Conservation (phyloP, 2,888 invertebrate genomes). For the Actias luna region DNA sequence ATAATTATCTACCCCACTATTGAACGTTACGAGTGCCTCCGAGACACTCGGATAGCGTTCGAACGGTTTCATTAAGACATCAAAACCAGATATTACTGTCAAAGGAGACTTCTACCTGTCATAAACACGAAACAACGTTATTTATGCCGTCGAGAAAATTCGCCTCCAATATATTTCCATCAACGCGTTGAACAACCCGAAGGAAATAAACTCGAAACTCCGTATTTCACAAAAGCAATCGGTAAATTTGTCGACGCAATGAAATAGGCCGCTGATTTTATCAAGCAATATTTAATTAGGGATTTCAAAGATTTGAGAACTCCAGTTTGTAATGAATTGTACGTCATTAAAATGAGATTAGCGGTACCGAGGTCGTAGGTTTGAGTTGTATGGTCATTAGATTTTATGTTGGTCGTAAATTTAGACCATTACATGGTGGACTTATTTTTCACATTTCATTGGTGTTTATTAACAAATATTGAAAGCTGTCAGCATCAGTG, state of each 20-base stretch:
- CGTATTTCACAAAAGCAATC: not conserved
- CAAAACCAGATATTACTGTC: conserved; percentile 59
- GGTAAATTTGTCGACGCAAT: conserved; percentile 19
- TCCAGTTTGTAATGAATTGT: conserved; percentile 7
- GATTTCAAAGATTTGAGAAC: conserved; percentile 21
- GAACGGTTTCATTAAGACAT: conserved; percentile 62
- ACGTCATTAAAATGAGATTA: conserved; percentile 7
- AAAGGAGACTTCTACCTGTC: conserved; percentile 59
- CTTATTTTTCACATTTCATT: not conserved
- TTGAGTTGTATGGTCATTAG: not conserved
- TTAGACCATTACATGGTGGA: not conserved
- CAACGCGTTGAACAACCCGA: not conserved
- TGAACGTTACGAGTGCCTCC: conserved; percentile 36
- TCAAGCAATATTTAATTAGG: conserved; percentile 44
- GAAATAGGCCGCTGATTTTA: conserved; percentile 38
- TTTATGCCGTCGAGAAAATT: conserved; percentile 2
- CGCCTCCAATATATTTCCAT: not conserved
- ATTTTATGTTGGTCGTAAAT: not conserved
- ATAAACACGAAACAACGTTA: conserved; percentile 33
- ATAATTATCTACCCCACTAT: conserved; percentile 31
- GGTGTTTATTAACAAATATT: not conserved
- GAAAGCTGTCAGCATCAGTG: too few relatives aligned
- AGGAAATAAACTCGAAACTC: not conserved
- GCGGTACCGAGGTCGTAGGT: not conserved
- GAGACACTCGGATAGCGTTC: conserved; percentile 37